phyloP scores from a whole-genome alignment of 2,888 invertebrate genomes.

The Ennomos erosarius region DNA sequence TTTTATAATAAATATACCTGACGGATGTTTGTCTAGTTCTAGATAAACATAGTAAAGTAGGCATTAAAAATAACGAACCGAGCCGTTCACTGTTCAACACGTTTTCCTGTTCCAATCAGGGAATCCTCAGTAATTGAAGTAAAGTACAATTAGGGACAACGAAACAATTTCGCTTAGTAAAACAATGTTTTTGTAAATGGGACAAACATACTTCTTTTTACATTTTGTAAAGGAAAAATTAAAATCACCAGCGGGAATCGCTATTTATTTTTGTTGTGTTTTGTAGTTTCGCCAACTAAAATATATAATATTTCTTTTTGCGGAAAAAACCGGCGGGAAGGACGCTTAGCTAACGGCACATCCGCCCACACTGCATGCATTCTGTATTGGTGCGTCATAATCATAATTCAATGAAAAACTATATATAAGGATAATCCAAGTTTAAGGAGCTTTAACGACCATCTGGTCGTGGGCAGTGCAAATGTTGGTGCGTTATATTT shows the following conservation, averaged over 20 bases:
- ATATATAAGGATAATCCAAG: not conserved
- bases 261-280: no score
- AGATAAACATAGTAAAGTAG: no score
- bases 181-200: no score
- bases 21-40: no score
- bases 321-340: not conserved
- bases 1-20: no score
- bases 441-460: not conserved
- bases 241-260: no score
- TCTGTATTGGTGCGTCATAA: not conserved
- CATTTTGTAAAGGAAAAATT: no score
- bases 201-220: no score
- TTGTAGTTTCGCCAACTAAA: no score
- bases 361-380: constrained; percentile 2
- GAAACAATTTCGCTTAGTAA: not conserved
- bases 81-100: not conserved
- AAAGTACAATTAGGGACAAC: constrained; percentile 16
- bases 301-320: constrained; percentile 3
- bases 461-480: no score
- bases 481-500: no score
- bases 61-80: constrained; percentile 6
- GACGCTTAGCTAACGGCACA: not conserved
- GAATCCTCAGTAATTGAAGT: constrained; percentile 1
- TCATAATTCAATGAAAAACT: not conserved
- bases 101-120: constrained; percentile 14